A percentile compares a stretch with the other conserved stretches of the same genome.
Conservation (phyloP, 35 echinoderm and acorn worm species). For the Ophioderma brevispina region DNA sequence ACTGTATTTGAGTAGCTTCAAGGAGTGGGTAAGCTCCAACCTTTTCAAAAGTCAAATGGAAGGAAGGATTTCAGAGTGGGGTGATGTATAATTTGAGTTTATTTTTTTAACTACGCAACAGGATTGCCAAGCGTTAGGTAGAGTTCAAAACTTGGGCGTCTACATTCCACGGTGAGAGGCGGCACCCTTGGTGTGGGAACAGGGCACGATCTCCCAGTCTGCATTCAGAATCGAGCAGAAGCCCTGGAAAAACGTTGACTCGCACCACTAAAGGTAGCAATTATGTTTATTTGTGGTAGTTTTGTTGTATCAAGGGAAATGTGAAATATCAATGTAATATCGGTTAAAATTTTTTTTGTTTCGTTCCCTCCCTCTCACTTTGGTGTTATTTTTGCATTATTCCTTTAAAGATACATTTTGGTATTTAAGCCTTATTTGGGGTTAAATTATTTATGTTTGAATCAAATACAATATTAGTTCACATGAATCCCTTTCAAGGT, state of each 20-base stretch:
- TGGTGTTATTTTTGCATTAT: neutral
- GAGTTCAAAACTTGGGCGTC: slow-evolving; percentile 94
- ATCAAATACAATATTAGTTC: no score
- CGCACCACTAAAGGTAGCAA: slow-evolving; percentile 87
- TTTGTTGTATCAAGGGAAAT: no score
- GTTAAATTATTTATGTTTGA: no score
- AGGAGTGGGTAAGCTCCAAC: no score
- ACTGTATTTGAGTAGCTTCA: no score
- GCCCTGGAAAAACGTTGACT: slow-evolving; percentile 50
- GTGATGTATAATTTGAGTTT: no score
- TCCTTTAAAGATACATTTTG: neutral
- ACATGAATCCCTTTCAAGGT: no score
- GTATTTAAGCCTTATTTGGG: no score
- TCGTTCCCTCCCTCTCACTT: neutral
- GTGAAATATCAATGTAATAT: neutral
- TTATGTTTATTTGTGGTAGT: no score
- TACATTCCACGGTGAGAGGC: slow-evolving; percentile 83
- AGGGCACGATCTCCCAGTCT: slow-evolving; percentile 38
- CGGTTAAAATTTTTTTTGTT: neutral
- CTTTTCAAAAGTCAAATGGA: no score
- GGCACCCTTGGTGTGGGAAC: slow-evolving; percentile 93
- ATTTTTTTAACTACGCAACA: no score
- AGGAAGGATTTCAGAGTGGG: no score
- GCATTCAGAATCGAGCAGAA: slow-evolving; percentile 75
- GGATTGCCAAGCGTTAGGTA: slow-evolving; percentile 91